Evolutionary conservation across 2,113 vertebrate species (phyloP), one percentile per base, ranked within the genome.

Genomic region (Ramphastos sulfuratus): DNA sequence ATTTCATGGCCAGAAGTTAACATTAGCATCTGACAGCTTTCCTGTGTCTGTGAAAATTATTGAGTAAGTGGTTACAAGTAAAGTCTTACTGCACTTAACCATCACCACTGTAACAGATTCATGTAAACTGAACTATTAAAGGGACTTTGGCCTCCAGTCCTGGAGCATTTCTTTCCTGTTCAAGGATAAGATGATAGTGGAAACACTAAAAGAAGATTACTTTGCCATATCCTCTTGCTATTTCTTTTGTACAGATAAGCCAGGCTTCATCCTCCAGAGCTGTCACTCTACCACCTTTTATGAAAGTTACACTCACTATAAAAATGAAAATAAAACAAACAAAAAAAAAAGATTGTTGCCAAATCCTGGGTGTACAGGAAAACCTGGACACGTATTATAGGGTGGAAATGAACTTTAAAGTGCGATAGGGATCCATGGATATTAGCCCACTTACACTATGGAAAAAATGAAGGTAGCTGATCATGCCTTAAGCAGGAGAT

Each of bases 331-430:
- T 72, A 64, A 91, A 84, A 83, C 14, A 77, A 25, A 79, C 58
- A 78, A 61, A 78, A 13, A 79, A 61, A 78, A 61, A 78, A 3
- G 25, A 8, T 23, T 67, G 27, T 61, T 81, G 20, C 80, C 85
- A 92, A 87, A 83, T 75, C 52, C 12, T 64, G 37, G 56, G 75
- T 70, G 50, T 27, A 58, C 63, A 55, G 86, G 86, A 92, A 95
- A 95, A 82, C 10, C 24, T 73, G 33, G 44, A 61, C 44, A 82
- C 0, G 0, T 82, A 82, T 89, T 72, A 59, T 12, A 63, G 20
- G 10, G 39, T 87, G 55, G 74, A 96, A 96, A 96, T 92, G 27
- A 92, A 79, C 83, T 92, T 92, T 74, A 76, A 20, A 72, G 30
- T 75, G 52, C 1, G 16, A 50, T 82, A 73, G 67, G 27, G 23